Base-by-base conservation (phyloP, 2,797 vertebrate species). In the Cirrhinus mrigala region DNA sequence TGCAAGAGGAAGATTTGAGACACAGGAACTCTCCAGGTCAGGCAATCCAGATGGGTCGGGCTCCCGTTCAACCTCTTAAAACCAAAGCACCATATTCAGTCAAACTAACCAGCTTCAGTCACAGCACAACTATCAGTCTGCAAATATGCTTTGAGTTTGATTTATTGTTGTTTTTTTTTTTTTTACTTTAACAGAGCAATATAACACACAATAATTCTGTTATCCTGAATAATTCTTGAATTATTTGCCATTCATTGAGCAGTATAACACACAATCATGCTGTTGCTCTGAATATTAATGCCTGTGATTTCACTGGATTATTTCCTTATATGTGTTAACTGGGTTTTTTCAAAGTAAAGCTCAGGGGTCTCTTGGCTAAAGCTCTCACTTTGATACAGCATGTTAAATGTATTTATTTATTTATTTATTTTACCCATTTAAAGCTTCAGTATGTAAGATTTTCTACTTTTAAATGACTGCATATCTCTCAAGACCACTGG, bases 1-100 rank as follows among this genome's bases (percentile, higher is more conserved):
- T 96, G 95, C 95, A 96, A 92, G 94, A 95, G 64, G 95, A 96
- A 94, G 95, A 96, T 92, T 94, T 96, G 94, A 95, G 95, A 91
- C 94, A 95, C 93, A 96, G 95, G 94, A 93, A 87, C 90, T 96
- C 94, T 20, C 95, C 95, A 96, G 95, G 95, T 96, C 92, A 95
- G 93, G 90, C 81, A 85, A 86, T 85, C 81, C 83, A 87, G 83
- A 89, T 75, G 87, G 85, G 83, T 80, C 54, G 77, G 81, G 86
- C 76, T 46, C 73, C 83, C 75, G 27, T 87, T 74, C 88, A 66
- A 89, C 80, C 83, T 85, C 80, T 86, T 83, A 83, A 70, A n/a
- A 85, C 68, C 64, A 33, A 18, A 66, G 64, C 64, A 66, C 29
- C 64, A 79, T 62, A 85, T 52, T 56, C 83, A 82, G 33, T 87